Base-by-base conservation (phyloP, 2,888 invertebrate genomes). In the Aricia artaxerxes region DNA sequence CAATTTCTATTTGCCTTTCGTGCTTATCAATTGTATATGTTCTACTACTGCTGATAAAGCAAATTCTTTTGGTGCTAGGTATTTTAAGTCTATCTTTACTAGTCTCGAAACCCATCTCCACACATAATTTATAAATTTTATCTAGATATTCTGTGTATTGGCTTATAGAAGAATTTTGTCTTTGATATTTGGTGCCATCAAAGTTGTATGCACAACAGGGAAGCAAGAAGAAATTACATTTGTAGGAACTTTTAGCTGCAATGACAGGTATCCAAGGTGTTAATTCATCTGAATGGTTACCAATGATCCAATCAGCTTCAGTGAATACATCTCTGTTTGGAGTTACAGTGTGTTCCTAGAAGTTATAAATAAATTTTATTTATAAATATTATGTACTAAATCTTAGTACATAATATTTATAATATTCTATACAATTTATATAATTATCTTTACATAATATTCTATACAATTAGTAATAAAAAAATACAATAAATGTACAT, bases 231-330 rank as follows among this genome's bases (percentile, higher is more conserved):
- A 97, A 99, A 80, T 96, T 97, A 80, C 97, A 97, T 49, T 94
- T 94, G 79, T 95, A 95, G 0, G 97, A 97, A 91, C 97, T 97
- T 80, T 95, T 95, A 0, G 98, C 96, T 44, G 99, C 97, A 84
- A 99, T 96, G 0, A 99, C 97, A 35, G 99, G 99, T 85, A 99
- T 97, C 99, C 99, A 99, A 1, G 99, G 99, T 9, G 99, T 99
- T n/a, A 99, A 92, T 89, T 99, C 99, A 94, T 99, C 99, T 16
- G 99, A 99, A 94, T 99, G 99, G 92, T 99, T 99, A 78, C 99
- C 99, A 88, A 99, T 98, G 78, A 99, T 92, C 99, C 99, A 99
- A 86, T 98, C 97, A 49, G 95, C 95, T n/a, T 96, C 95, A 9
- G 97, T 96, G 86, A 97, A 98, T 73, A 95, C 87, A 81, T 95